phyloP scores from a whole-genome alignment of 2,113 vertebrate genomes.

The Perca fluviatilis region DNA sequence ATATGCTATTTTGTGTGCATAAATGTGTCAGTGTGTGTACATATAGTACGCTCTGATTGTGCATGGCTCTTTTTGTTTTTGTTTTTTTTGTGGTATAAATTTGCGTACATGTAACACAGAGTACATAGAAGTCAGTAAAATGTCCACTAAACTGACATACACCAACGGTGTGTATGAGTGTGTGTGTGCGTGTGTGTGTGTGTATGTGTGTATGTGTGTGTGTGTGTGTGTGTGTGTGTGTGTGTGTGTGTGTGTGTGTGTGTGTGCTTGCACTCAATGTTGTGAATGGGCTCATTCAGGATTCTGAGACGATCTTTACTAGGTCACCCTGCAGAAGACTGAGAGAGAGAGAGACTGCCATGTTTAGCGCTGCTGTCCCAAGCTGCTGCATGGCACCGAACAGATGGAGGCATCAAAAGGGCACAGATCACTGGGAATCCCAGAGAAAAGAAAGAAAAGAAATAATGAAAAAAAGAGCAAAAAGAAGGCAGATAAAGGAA shows the following conservation, averaged over 20 bases:
- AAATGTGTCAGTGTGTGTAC: not conserved
- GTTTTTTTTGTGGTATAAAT: no score
- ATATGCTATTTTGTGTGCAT: not conserved
- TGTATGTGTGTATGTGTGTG: not conserved
- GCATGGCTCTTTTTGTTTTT: not conserved
- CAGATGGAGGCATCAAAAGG: constrained; percentile 71
- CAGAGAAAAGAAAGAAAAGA: constrained; percentile 12
- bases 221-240: not conserved
- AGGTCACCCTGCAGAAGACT: constrained; percentile 69
- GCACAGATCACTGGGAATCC: constrained; percentile 64
- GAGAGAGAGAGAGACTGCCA: constrained; percentile 44
- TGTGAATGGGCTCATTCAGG: constrained; percentile 75
- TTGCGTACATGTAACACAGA: not conserved
- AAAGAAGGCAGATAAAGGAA: constrained; percentile 43
- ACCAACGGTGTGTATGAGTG: not conserved
- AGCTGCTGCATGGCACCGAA: constrained; percentile 66
- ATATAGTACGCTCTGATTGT: not conserved
- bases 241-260: not conserved
- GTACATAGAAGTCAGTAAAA: constrained; percentile 26
- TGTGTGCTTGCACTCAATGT: constrained; percentile 14
- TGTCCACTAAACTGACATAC: constrained; percentile 13
- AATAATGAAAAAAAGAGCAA: constrained; percentile 7
- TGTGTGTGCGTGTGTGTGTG: not conserved
- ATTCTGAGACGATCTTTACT: constrained; percentile 66
- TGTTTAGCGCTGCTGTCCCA: constrained; percentile 60